These are phyloP conservation scores for Smittia aterrima DNA, from an alignment of 2,888 invertebrate species.

Conservation along the genomic window DNA sequence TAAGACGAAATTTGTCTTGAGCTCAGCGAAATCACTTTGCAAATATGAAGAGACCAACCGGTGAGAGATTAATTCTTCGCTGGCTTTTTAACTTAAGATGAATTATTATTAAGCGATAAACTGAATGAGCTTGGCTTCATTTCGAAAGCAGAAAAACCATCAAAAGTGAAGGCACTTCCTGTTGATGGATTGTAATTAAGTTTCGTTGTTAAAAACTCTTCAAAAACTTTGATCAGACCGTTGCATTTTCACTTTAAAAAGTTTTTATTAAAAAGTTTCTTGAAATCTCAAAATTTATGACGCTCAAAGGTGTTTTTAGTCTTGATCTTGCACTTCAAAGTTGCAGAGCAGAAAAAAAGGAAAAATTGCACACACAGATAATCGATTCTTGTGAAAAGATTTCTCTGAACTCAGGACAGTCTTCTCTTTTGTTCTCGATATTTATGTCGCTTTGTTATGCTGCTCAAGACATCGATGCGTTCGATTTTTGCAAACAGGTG, in stretches of 20 bases:
- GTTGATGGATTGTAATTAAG: no score
- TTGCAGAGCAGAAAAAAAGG: not conserved
- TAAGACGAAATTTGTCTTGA: no score
- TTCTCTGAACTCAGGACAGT: constrained; percentile 38
- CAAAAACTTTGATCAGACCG: no score
- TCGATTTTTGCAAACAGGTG: constrained; percentile 34
- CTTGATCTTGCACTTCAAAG: not conserved
- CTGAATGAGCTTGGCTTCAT: no score
- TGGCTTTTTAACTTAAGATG: no score
- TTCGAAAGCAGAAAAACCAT: no score
- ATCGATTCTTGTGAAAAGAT: constrained; percentile 40
- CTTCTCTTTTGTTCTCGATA: constrained; percentile 2
- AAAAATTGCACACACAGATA: constrained; percentile 7
- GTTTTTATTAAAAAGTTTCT: not conserved
- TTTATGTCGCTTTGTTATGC: not conserved
- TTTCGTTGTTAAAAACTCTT: no score
- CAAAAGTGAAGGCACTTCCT: no score
- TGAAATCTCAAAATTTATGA: not conserved
- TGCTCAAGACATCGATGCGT: not conserved
- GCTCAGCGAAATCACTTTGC: no score
- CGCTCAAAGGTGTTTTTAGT: not conserved
- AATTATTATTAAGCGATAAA: no score
- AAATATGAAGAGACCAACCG: no score
- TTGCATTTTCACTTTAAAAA: not conserved
- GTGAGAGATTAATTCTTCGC: no score